Base-by-base conservation (phyloP, 2,113 vertebrate genomes). In the Osmerus eperlanus region DNA sequence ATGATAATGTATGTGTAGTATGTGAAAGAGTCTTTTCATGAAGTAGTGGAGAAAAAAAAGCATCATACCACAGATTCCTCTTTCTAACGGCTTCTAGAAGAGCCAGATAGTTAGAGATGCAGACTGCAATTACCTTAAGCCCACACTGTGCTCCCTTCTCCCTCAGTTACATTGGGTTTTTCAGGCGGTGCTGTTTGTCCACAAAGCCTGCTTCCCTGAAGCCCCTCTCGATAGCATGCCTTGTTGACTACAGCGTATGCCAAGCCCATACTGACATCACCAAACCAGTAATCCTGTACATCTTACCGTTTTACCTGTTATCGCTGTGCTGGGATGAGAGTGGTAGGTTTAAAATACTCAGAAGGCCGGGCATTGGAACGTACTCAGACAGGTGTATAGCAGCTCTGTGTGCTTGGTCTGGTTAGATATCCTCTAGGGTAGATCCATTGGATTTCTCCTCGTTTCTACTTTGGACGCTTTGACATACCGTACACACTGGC, bases 1-100 rank as follows among this genome's bases (percentile, higher is more conserved):
- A 70, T 23, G 71, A 52, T 81, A 70, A 59, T 55, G 14, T 36
- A 32, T 58, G 29, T 15, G 53, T n/a, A 52, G 68, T 60, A 64
- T 66, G 64, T 68, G 58, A 78, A 80, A 71, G 63, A 72, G 51
- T 74, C 18, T 74, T 75, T 81, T 76, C 47, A 73, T 83, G 70
- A 74, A 79, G 72, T 19, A n/a, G n/a, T 13, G 59, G 65, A 71
- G 67, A 51, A 74, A 65, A 67, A 67, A 13, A 18, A 4, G 3
- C 55, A 19, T 15, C 14, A 21, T 29, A 63, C 12, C 61, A 25
- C 61, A 72, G 47, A 76, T 71, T 71, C 53, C 59, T 72, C 67
- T 23, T 21, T 16, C 58, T 73, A 51, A 28, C 4, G 74, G 71
- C n/a, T 55, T 52, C 56, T 78, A 52, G 18, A 68, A 69, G 77